Base-by-base conservation (phyloP, 2,888 invertebrate species). In the Gortyna flavago region DNA sequence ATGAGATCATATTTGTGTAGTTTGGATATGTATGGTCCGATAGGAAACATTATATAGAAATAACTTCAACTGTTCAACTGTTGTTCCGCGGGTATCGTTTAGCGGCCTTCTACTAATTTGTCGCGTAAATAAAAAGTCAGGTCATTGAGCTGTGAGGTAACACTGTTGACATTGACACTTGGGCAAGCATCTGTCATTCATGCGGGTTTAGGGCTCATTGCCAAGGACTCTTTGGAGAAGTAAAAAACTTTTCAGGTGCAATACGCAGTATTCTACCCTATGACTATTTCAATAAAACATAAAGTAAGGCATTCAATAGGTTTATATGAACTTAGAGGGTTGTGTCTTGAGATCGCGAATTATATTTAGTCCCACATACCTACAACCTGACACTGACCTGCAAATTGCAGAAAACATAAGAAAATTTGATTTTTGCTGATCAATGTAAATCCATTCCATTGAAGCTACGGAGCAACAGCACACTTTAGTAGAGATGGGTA, bases 61-160 rank as follows among this genome's bases (percentile, higher is more conserved):
- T 18, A 38, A 48, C 7, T 72, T 38, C 18, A 41, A 67, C n/a
- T n/a, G 29, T 80, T 48, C 21, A 64, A 61, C 72, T 51, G 62
- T 51, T 41, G 25, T 74, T 65, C 51, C 29, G 35, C 51, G 18
- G 18, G 32, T 44, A 25, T 59, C 29, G 35, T 66, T 83, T 77
- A 65, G 59, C 72, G 68, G 54, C 51, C 62, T 77, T 59, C 57
- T 29, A 54, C 77, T 68, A 69, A 83, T 72, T 72, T 59, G 25
- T 54, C 3, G 32, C 1, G 67, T 68, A 82, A 72, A 83, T 72
- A 77, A 72, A 72, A 77, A 68, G 41, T 18, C 25, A 72, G 62
- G 62, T 62, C 68, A 54, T 72, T 81, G 83, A 68, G 41, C 77
- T 83, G 57, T 77, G 64, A 32, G 25, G 29, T 82, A 77, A 77